These are phyloP conservation scores for Nansenia antarctica DNA, from an alignment of 2,113 vertebrate species.

Conservation along the genomic window DNA sequence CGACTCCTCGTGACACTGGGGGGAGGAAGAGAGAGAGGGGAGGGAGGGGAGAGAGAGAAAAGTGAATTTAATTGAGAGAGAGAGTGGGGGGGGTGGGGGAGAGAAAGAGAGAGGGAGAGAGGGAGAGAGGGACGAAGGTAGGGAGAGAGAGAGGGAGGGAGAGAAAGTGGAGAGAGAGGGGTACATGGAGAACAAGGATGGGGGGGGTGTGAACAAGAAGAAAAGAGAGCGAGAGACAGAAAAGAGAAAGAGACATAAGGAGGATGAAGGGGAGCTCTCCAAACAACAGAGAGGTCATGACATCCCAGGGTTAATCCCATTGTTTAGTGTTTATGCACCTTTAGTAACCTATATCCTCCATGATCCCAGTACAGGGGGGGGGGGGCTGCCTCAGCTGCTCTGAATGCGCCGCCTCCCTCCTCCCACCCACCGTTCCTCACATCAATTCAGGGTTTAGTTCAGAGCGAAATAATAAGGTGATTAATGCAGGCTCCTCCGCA, in stretches of 20 bases:
- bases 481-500: slow-evolving; percentile 59
- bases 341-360: background rate
- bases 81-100: too few relatives aligned
- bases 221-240: background rate
- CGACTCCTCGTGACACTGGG: slow-evolving; percentile 69
- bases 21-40: background rate
- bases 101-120: too few relatives aligned
- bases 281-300: background rate
- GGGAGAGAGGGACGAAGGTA: too few relatives aligned
- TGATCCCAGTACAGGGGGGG: background rate
- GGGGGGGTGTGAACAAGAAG: background rate
- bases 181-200: background rate
- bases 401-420: slow-evolving; percentile 2
- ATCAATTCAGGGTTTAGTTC: slow-evolving; percentile 69
- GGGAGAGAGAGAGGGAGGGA: background rate
- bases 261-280: background rate
- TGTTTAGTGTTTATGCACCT: background rate
- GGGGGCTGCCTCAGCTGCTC: background rate
- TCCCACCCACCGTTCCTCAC: slow-evolving; percentile 53
- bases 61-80: too few relatives aligned
- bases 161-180: background rate
- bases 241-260: background rate
- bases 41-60: too few relatives aligned
- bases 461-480: slow-evolving; percentile 73
- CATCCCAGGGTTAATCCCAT: slow-evolving; percentile 4